Conservation (phyloP, 2,113 vertebrate species). For the Aspidoscelis tigris region DNA sequence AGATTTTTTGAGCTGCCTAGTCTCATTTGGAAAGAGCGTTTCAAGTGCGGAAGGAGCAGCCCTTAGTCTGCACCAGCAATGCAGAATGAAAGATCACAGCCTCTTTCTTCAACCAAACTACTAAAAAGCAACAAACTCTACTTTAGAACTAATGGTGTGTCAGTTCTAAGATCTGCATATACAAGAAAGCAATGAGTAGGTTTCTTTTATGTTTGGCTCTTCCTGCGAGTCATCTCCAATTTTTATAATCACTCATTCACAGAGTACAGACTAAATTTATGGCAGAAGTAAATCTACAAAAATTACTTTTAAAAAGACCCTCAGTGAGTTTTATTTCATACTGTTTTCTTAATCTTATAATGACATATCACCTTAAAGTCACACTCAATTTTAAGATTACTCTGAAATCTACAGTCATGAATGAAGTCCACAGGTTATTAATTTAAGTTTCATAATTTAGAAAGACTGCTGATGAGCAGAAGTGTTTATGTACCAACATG, state of each 20-base stretch:
- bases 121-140: neutral
- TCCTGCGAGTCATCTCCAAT: neutral
- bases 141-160: neutral
- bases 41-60: too few relatives aligned
- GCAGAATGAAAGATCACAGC: too few relatives aligned
- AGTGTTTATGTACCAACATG: neutral
- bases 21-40: too few relatives aligned
- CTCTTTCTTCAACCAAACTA: too few relatives aligned
- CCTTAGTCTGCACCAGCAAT: too few relatives aligned
- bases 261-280: constrained; percentile 5
- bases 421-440: neutral
- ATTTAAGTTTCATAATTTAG: constrained; percentile 10
- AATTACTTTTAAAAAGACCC: neutral
- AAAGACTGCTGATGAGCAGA: neutral
- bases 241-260: neutral
- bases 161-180: neutral
- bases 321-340: neutral
- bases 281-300: neutral
- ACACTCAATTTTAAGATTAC: constrained; percentile 1
- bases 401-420: neutral
- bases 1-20: too few relatives aligned
- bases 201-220: neutral
- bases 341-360: neutral
- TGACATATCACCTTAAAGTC: neutral
- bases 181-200: neutral